phyloP scores from a whole-genome alignment of 2,888 invertebrate species.

The Choristoneura rosaceana region DNA sequence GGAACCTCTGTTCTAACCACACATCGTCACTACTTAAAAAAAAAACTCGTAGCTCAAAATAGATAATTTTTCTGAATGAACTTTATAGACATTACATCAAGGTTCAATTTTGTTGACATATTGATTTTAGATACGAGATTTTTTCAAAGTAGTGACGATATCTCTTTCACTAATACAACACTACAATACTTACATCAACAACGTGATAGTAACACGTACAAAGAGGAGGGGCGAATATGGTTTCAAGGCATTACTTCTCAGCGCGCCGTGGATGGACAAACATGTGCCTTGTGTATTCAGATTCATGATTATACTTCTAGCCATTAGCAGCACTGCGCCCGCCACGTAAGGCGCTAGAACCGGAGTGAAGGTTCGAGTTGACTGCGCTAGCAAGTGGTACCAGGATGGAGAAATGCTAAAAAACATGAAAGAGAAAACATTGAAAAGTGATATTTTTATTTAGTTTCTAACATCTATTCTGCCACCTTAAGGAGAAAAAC shows the following conservation, averaged over 20 bases:
- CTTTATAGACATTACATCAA: too few relatives aligned
- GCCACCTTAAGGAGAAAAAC: too few relatives aligned
- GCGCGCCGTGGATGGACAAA: conserved; percentile 83
- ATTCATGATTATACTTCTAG: conserved; percentile 68
- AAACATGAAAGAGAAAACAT: too few relatives aligned
- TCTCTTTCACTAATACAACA: too few relatives aligned
- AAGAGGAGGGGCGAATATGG: conserved; percentile 84
- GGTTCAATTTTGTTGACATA: too few relatives aligned
- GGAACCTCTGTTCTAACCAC: too few relatives aligned
- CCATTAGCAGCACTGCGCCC: conserved; percentile 87
- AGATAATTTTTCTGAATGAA: too few relatives aligned
- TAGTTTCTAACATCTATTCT: not conserved
- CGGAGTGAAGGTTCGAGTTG: conserved; percentile 88
- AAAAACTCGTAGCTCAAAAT: too few relatives aligned
- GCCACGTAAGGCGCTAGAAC: conserved; percentile 88
- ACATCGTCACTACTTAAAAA: too few relatives aligned
- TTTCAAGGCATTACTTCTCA: conserved; percentile 84
- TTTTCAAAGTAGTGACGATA: too few relatives aligned
- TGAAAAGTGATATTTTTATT: too few relatives aligned
- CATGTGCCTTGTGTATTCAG: conserved; percentile 59
- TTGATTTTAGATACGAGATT: too few relatives aligned
- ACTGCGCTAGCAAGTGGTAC: conserved; percentile 86
- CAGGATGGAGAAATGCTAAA: conserved; percentile 84
- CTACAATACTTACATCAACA: conserved; percentile 75
- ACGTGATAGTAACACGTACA: conserved; percentile 74